Evolutionary conservation across 1,140 invertebrate genomes (phyloP).

Genomic region (Drosophila auraria): DNA sequence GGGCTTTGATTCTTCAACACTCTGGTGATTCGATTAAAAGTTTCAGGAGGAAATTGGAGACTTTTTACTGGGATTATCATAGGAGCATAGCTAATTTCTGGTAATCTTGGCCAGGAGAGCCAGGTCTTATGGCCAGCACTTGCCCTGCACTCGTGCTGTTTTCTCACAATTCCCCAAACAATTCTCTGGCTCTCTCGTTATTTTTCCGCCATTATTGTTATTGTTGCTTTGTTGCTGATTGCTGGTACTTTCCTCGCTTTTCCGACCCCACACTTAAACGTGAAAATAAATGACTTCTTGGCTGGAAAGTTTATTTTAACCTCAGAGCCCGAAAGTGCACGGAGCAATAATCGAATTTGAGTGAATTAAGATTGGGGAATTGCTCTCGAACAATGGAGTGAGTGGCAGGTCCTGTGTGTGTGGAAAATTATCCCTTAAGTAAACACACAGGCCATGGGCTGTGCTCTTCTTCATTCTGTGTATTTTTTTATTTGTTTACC

Average conservation of each 20-base stretch:
- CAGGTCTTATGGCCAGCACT: slow-evolving; percentile 15
- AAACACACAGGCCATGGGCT: slow-evolving; percentile 51
- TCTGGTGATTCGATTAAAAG: slow-evolving; percentile 18
- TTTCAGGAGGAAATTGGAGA: not conserved
- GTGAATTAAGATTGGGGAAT: slow-evolving; percentile 84
- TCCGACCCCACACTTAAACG: slow-evolving; percentile 54
- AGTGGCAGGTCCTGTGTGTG: slow-evolving; percentile 47
- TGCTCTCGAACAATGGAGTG: slow-evolving; percentile 74
- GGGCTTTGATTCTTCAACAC: slow-evolving; percentile 6
- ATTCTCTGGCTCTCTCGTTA: slow-evolving; percentile 25
- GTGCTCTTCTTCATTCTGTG: slow-evolving; percentile 34
- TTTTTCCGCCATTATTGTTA: slow-evolving; percentile 43
- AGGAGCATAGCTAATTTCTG: not conserved
- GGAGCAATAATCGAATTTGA: slow-evolving; percentile 83
- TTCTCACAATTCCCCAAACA: slow-evolving; percentile 33
- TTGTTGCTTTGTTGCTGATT: slow-evolving; percentile 50
- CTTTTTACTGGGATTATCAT: slow-evolving; percentile 6
- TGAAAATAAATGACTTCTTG: slow-evolving; percentile 83
- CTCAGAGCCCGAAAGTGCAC: slow-evolving; percentile 70
- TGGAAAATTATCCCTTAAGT: slow-evolving; percentile 79
- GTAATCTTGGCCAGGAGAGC: not conserved
- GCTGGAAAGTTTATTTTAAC: slow-evolving; percentile 79
- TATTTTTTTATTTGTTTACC: slow-evolving; percentile 83
- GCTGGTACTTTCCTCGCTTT: slow-evolving; percentile 40
- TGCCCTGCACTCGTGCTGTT: slow-evolving; percentile 8